Conservation (phyloP, 2,797 vertebrate species). For the Semotilus atromaculatus region DNA sequence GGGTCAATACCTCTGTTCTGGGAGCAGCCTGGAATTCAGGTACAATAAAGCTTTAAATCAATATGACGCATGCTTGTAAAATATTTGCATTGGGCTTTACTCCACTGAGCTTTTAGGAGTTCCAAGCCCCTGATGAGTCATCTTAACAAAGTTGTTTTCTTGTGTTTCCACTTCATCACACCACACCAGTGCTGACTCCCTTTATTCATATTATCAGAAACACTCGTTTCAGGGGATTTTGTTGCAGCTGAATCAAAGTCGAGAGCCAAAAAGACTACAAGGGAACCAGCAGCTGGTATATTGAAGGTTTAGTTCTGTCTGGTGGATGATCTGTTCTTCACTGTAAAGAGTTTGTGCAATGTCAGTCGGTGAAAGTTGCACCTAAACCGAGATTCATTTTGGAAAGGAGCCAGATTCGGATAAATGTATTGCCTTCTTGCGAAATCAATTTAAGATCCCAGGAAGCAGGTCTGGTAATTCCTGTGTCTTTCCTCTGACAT, state of each 20-base stretch:
- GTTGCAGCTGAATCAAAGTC: constrained; percentile 79
- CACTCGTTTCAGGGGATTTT: constrained; percentile 80
- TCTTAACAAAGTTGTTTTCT: constrained; percentile 22
- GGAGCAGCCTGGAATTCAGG: constrained; percentile 98
- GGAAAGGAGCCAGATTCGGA: background rate
- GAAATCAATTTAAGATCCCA: constrained; percentile 21
- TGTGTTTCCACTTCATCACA: constrained; percentile 25
- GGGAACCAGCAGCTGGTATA: constrained; percentile 78
- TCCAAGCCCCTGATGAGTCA: background rate
- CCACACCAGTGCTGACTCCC: constrained; percentile 57
- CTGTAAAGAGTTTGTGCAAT: constrained; percentile 71
- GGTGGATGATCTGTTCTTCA: constrained; percentile 69
- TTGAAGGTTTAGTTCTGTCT: constrained; percentile 54
- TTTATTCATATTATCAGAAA: constrained; percentile 78
- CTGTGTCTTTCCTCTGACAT: constrained; percentile 63
- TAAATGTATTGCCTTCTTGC: background rate
- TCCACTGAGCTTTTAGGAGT: background rate
- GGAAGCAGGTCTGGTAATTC: constrained; percentile 7
- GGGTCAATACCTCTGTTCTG: constrained; percentile 97
- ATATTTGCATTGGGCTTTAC: constrained; percentile 25
- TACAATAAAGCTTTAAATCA: constrained; percentile 64
- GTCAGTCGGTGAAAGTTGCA: constrained; percentile 58
- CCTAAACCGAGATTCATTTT: constrained; percentile 2
- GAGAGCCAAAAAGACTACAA: constrained; percentile 71
- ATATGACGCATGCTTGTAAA: background rate